Evolutionary conservation across 2,888 invertebrate genomes (phyloP).

Genomic region (Yponomeuta evonymella): DNA sequence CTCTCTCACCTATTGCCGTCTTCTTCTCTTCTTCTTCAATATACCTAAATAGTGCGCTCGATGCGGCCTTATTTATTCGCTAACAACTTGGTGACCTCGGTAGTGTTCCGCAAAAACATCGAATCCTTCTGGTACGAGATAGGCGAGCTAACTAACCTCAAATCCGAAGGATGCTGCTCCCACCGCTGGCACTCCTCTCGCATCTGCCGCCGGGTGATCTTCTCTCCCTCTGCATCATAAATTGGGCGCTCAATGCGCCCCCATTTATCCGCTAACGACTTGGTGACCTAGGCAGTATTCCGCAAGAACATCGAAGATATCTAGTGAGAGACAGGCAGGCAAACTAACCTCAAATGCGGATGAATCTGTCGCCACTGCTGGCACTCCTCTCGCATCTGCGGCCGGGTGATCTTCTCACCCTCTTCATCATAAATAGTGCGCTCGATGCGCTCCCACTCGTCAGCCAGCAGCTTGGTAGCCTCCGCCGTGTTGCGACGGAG

Average conservation of each 20-base stretch:
- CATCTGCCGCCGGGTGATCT: not conserved
- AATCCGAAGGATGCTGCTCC: not conserved
- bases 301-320: not conserved
- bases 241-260: no score
- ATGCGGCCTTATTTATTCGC: no score
- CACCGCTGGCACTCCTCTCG: not conserved
- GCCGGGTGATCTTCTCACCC: conserved; percentile 60
- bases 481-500: conserved; percentile 67
- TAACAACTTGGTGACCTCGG: no score
- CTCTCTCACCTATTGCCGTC: not conserved
- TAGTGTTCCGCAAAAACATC: not conserved
- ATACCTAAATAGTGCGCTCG: no score
- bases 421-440: conserved; percentile 74
- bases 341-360: conserved; percentile 71
- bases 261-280: no score
- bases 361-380: conserved; percentile 76
- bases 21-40: not conserved
- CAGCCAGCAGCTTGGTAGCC: conserved; percentile 63
- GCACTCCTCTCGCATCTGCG: conserved; percentile 74
- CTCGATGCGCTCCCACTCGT: conserved; percentile 75
- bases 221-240: no score
- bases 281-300: not conserved
- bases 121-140: not conserved
- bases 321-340: not conserved
- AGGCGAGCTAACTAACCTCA: conserved; percentile 44